These are phyloP conservation scores for Brachyistius frenatus DNA, from an alignment of 2,113 vertebrate species.

Conservation along the genomic window DNA sequence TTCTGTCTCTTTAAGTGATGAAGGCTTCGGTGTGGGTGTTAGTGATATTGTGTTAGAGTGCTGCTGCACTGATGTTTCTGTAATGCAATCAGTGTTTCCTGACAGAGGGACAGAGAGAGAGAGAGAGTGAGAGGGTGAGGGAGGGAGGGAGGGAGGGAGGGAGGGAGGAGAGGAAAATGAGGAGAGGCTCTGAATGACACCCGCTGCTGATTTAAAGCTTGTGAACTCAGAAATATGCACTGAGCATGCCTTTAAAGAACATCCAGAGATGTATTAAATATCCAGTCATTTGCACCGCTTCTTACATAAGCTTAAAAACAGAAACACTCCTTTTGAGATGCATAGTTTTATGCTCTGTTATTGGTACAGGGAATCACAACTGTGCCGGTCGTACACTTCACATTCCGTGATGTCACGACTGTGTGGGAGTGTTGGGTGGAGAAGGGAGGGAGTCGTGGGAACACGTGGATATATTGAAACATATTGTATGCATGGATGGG, in stretches of 20 bases:
- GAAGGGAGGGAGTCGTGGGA: constrained; percentile 31
- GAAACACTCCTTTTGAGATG: neutral
- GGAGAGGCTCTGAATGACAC: constrained; percentile 43
- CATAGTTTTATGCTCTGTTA: constrained; percentile 5
- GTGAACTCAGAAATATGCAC: constrained; percentile 45
- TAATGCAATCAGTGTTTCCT: constrained; percentile 83
- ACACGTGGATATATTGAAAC: constrained; percentile 57
- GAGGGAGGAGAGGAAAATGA: constrained; percentile 46
- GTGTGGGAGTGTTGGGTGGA: constrained; percentile 52
- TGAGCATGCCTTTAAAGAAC: constrained; percentile 14
- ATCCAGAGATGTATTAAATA: neutral
- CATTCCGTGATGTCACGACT: constrained; percentile 40
- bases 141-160: constrained; percentile 17
- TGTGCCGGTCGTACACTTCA: constrained; percentile 12
- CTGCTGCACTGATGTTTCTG: constrained; percentile 76
- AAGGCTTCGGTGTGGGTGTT: constrained; percentile 71
- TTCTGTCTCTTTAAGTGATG: constrained; percentile 78
- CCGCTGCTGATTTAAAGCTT: constrained; percentile 48
- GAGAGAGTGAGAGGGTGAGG: too few species aligned
- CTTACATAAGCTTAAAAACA: constrained; percentile 2
- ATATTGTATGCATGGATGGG: constrained; percentile 75
- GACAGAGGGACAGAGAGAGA: constrained; percentile 45
- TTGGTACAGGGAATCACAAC: constrained; percentile 12
- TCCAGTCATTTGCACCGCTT: constrained; percentile 16
- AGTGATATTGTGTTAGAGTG: constrained; percentile 72